A percentile compares a stretch with the other conserved stretches of the same genome.
Conservation (phyloP, 1,140 invertebrate genomes). For the Cotesia typhae region DNA sequence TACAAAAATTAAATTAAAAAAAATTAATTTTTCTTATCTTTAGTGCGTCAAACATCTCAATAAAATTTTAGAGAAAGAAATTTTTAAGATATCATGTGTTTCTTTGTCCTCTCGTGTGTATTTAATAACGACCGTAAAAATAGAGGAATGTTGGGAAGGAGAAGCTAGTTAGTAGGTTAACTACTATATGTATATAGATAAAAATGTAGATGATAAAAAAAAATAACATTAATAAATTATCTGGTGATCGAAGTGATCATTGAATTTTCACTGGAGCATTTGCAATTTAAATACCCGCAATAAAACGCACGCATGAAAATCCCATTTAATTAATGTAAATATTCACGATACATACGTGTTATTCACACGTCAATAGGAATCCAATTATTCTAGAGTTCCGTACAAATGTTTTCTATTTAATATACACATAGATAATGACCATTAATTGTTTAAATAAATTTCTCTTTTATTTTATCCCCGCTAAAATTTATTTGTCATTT, state of each 20-base stretch:
- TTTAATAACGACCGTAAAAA: too few species aligned
- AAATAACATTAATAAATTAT: background rate
- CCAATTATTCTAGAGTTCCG: constrained; percentile 14
- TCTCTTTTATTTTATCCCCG: too few species aligned
- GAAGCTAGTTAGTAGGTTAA: too few species aligned
- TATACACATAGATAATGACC: too few species aligned
- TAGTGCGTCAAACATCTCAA: too few species aligned
- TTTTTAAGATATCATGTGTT: too few species aligned
- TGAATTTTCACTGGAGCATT: background rate
- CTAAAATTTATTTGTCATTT: background rate
- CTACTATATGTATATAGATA: background rate
- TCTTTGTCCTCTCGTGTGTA: too few species aligned
- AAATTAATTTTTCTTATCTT: too few species aligned
- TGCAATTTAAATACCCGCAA: constrained; percentile 14
- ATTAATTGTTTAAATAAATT: too few species aligned
- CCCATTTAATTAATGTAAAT: constrained; percentile 39
- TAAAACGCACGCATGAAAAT: background rate
- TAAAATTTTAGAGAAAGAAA: too few species aligned
- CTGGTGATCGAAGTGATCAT: background rate
- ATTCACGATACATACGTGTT: constrained; percentile 27
- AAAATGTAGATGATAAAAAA: background rate
- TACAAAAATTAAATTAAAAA: too few species aligned
- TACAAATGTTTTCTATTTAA: constrained; percentile 5
- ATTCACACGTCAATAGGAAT: constrained; percentile 25
- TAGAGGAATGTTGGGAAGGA: too few species aligned